phyloP scores from a whole-genome alignment of 2,113 vertebrate species.

The Tragelaphus scriptus region DNA sequence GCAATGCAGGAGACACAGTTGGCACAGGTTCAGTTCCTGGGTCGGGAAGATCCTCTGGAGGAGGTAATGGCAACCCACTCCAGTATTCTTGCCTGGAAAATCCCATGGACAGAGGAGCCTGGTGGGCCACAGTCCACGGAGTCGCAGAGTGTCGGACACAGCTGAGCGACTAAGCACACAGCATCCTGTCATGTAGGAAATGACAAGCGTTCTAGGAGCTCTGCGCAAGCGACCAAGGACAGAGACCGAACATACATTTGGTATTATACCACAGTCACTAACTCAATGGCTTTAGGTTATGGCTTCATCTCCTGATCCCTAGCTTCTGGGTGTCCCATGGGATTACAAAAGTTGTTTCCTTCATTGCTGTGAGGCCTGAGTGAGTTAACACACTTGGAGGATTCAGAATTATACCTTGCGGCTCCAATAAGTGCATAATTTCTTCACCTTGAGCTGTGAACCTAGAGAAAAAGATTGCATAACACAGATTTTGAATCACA shows the following conservation, averaged over 20 bases:
- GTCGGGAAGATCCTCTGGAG: neutral
- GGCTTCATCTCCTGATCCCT: neutral
- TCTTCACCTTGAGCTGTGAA: neutral
- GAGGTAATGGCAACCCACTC: neutral
- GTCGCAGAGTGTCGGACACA: fast-evolving
- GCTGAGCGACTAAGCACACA: neutral
- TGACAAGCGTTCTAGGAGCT: neutral
- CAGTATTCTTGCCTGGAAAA: neutral
- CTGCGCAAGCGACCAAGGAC: neutral
- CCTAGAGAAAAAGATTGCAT: neutral
- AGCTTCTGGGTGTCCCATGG: neutral
- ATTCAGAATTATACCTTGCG: neutral
- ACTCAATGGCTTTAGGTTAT: neutral
- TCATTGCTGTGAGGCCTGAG: neutral
- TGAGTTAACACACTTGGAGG: neutral
- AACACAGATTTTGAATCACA: neutral
- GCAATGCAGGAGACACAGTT: neutral
- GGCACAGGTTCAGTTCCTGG: neutral
- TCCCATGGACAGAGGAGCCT: neutral
- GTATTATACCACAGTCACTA: neutral
- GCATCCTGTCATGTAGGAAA: neutral
- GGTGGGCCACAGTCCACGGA: neutral
- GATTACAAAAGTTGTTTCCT: neutral
- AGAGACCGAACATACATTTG: neutral
- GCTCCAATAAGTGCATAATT: neutral